phyloP scores from a whole-genome alignment of 2,797 vertebrate genomes.

The Melanotaenia nigrans region DNA sequence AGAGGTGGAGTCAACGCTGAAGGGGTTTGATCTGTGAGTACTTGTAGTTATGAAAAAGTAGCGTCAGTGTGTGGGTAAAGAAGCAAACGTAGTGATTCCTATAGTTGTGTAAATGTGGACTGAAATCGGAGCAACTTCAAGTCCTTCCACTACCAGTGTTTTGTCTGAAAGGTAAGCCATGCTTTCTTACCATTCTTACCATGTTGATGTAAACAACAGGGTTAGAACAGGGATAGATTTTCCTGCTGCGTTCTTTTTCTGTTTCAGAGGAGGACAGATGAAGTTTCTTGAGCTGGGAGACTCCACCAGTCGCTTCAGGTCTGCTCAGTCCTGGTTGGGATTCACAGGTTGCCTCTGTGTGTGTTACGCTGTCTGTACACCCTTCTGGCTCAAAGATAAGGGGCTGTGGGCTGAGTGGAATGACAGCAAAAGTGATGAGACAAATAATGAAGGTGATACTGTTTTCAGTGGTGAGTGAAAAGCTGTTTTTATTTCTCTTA shows the following conservation, averaged over 20 bases:
- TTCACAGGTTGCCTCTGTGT: constrained; percentile 79
- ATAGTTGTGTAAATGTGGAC: not conserved
- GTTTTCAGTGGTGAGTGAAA: constrained; percentile 72
- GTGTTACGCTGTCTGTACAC: constrained; percentile 77
- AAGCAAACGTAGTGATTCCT: constrained; percentile 15
- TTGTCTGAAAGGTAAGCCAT: constrained; percentile 58
- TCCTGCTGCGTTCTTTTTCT: not conserved
- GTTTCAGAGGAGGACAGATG: constrained; percentile 49
- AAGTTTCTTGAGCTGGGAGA: constrained; percentile 66
- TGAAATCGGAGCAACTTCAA: not conserved
- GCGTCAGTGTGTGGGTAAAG: constrained; percentile 12
- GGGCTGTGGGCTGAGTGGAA: constrained; percentile 78
- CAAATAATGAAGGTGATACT: not conserved
- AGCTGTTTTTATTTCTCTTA: not conserved
- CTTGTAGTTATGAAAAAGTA: constrained; percentile 19
- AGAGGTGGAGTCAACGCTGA: constrained; percentile 60
- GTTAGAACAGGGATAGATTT: not conserved
- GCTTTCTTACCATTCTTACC: not conserved
- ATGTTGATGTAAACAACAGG: not conserved
- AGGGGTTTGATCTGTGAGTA: constrained; percentile 32
- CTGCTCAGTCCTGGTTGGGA: constrained; percentile 77
- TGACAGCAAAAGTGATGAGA: constrained; percentile 40
- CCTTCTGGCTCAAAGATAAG: constrained; percentile 74
- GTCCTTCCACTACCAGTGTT: constrained; percentile 13
- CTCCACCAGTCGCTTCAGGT: constrained; percentile 76